Base-by-base conservation (phyloP, 2,888 invertebrate genomes). In the Acleris cristana region DNA sequence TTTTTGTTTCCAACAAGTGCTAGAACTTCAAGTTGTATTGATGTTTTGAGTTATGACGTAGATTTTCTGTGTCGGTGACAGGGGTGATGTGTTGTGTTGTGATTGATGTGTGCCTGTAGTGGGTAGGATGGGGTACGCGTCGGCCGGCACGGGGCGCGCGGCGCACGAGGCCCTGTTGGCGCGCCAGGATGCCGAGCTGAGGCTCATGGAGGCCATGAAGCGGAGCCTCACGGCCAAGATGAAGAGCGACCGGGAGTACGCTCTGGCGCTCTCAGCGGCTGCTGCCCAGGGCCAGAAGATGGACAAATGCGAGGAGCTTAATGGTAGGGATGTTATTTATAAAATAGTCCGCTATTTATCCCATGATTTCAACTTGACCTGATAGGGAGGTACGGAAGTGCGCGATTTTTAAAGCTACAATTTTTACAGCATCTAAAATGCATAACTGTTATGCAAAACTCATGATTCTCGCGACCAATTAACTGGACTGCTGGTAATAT, bases 201-300 rank as follows among this genome's bases (percentile, higher is more conserved):
- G 97, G 74, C 95, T 99, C 57, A 94, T 99, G 94, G 99, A 99
- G 83, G 96, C 96, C 72, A 98, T 99, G 96, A 96, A 97, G 81
- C 93, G 98, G 71, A 97, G 98, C 79, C 94, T 99, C 66, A 94
- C 95, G 74, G 95, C 96, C 74, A 97, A 98, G 91, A 96, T 98
- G 84, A 97, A 98, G 89, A 97, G 96, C 81, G 99, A 99, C 86
- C 94, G 97, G 74, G 98, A 99, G 81, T 99, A 99, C 87, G 97
- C 98, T 2, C 93, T 96, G 48, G 96, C 97, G 14, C 94, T 99
- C 65, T 95, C 95, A 65, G 95, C 96, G n/a, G 95, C 97, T 26
- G 96, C 97, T 52, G 93, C 94, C 62, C 97, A 97, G 85, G 97
- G 97, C 56, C 95, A 96, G 84, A 98, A 98, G 90, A 95, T 96